Base-by-base conservation (phyloP, 2,113 vertebrate species). In the Sebastes fasciatus region DNA sequence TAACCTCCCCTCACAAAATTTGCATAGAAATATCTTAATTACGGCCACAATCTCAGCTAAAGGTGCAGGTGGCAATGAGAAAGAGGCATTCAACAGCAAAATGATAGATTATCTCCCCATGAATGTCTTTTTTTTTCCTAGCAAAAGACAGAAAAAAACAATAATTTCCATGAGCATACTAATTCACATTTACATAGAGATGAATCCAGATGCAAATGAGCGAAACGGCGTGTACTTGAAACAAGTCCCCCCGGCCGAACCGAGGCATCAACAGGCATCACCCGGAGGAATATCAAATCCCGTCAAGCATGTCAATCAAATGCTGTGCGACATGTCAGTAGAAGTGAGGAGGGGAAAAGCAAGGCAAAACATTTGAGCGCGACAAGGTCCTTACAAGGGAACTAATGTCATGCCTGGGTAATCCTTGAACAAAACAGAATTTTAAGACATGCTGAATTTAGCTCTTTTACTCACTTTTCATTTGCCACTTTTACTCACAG, bases 151-250 rank as follows among this genome's bases (percentile, higher is more conserved):
- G 66, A 49, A 46, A 68, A 75, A 72, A 86, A 17, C 16, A 82
- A 52, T 57, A 1, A 89, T 91, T 93, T 89, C 83, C 90, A 89
- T 84, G 77, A 89, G 82, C 80, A 88, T 72, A 81, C 73, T 85
- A 93, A 93, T 91, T 89, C 83, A 67, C 86, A 94, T 94, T 94
- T 91, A 89, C 91, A 94, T 88, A 92, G 85, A 93, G 81, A 93
- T 93, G 86, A 93, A 91, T 78, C 68, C 60, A 71, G 49, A 92
- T 89, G 93, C 90, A 93, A 93, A 93, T 88, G 83, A 90, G 78
- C 11, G 40, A 76, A 90, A 87, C 34, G 19, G 69, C 58, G 17
- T 77, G 71, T 80, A 57, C 86, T 90, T 85, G 76, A 80, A 85
- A 80, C 75, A 79, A 73, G 69, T 81, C 87, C 34, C 34, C 70